Base-by-base conservation (phyloP, 2,888 invertebrate genomes). In the Chrysotoxum bicinctum region DNA sequence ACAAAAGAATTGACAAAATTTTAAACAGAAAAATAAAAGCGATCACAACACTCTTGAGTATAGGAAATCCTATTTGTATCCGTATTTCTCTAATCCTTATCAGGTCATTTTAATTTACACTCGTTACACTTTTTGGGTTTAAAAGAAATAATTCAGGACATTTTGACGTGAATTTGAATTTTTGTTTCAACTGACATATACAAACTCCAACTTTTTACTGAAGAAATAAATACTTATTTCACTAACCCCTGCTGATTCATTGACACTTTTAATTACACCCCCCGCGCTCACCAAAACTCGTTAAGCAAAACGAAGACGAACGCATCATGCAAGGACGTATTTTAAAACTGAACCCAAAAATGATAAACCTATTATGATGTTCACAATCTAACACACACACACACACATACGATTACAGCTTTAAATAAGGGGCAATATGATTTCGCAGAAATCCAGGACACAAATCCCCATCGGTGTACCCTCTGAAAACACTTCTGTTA, bases 371-470 rank as follows among this genome's bases (percentile, higher is more conserved):
- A 14, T 72, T 35, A 62, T 32, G 40, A 37, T 73, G 73, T 64
- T 78, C 43, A 78, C 68, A 52, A 52, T 3, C 1, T 35, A 30
- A 26, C 72, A 77, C 68, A n/a, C 3, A 4, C 3, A 52, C 52
- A 52, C 1, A n/a, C 23, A 14, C 6, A 8, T 3, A 26, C n/a
- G 30, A 60, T 8, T 26, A 43, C 40, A 56, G 10, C n/a, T 30
- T 52, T 52, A n/a, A 64, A 32, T 10, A 52, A 19, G 32, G 30
- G 52, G 32, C 30, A 21, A 32, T 50, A 73, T 54, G 32, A 69
- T 72, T 62, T 54, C 64, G 48, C 50, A 30, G 58, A 72, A 80
- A 79, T 75, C 75, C 72, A 14, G 50, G 50, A 66, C 70, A 84
- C 32, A 72, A 66, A 80, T 76, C 75, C 72, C 48, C 75, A 76